Evolutionary conservation across 2,113 vertebrate species (phyloP), one percentile per base, ranked within the genome.

Genomic region (Pseudopodoces humilis): DNA sequence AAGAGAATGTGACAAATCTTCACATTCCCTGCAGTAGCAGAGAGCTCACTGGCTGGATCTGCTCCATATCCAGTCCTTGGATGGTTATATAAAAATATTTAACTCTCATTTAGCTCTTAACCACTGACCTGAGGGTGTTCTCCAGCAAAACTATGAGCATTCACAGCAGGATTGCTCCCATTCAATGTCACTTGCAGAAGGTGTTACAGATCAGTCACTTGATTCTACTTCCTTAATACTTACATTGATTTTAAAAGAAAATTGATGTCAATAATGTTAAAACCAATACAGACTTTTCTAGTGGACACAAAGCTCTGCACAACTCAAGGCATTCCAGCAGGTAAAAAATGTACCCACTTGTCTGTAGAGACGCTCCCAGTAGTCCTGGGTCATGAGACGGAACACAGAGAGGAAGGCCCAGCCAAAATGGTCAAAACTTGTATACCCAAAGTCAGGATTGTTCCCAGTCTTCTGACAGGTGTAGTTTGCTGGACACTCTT

Each of bases 381-480:
- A 98, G 95, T 99, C 99, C 44, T 99, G 99, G 0, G 99, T 99
- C 99, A 99, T 99, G 83, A 99, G 98, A 25, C 99, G 98, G 53
- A 99, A 99, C 60, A 99, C 92, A 0, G 99, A 99, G 33, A 99
- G 98, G 53, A 99, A 99, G 39, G 99, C 99, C 99, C 99, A 99
- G 6, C 98, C 98, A 41, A 99, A 99, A 84, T 98, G 98, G 94
- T 99, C 99, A 75, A 99, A 99, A 97, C 99, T 99, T 88, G 99
- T 99, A 92, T 99, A 99, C 92, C 98, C 98, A 69, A 98, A 99
- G 96, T 99, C 98, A 3, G 99, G 99, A 96, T 99, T 99, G 21
- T 74, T 88, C 31, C 98, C 97, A 25, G 63, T 28, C 83, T 98
- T 98, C 70, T 90, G 3, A 77, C 99, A 99, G 9, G 74, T 92